phyloP scores from a whole-genome alignment of 2,113 vertebrate genomes.

The Prietella phreatophila region DNA sequence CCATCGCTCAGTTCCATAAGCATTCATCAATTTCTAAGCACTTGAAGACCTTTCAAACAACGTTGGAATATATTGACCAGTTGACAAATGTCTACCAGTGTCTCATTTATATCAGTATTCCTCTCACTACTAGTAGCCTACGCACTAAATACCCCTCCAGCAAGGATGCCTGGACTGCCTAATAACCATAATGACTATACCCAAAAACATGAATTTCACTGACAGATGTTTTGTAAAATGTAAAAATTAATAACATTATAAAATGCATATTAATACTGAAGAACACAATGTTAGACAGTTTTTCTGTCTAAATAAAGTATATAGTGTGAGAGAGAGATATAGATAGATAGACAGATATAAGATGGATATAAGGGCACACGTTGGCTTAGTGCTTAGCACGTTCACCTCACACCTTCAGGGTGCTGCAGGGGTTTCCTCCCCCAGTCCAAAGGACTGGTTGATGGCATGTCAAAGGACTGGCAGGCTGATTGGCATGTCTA shows the following conservation, averaged over 20 bases:
- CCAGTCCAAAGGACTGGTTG: no score
- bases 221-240: not conserved
- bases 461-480: no score
- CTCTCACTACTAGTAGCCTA: not conserved
- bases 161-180: not conserved
- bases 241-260: not conserved
- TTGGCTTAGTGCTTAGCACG: no score
- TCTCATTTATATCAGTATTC: not conserved
- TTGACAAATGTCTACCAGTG: not conserved
- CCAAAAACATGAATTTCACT: not conserved
- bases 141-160: not conserved
- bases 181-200: not conserved
- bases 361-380: no score
- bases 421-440: no score
- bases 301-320: not conserved
- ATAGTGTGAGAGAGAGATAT: no score
- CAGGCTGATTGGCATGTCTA: no score
- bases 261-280: not conserved
- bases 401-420: no score
- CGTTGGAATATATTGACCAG: not conserved
- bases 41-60: not conserved
- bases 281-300: not conserved
- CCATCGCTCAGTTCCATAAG: not conserved
- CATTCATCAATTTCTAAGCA: constrained; percentile 1
- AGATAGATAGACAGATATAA: no score